Conservation (phyloP, 2,797 vertebrate genomes). For the Peromyscus nudipes region DNA sequence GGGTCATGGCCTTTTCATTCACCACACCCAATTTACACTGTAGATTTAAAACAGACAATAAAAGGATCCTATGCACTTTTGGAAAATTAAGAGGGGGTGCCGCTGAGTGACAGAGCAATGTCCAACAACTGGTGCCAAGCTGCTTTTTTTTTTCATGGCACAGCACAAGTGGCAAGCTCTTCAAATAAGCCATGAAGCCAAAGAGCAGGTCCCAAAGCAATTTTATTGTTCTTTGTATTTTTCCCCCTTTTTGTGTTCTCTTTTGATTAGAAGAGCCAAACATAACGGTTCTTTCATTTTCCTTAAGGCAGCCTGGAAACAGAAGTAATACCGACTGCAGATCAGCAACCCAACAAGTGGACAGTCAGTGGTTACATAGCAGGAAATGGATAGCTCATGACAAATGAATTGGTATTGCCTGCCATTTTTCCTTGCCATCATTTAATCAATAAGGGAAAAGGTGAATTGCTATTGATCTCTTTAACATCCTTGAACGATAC, state of each 20-base stretch:
- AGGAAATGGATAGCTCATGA: conserved; percentile 72
- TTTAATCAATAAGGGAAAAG: conserved; percentile 87
- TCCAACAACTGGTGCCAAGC: background rate
- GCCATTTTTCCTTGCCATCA: conserved; percentile 80
- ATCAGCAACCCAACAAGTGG: background rate
- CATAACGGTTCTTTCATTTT: conserved; percentile 21
- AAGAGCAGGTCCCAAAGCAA: background rate
- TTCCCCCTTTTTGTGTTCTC: background rate
- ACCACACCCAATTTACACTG: conserved; percentile 7
- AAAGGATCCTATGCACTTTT: conserved; percentile 35
- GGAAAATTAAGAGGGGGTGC: background rate
- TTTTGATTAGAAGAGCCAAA: conserved; percentile 49
- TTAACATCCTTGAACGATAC: conserved; percentile 76
- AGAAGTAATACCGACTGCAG: background rate
- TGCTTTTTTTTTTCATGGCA: background rate
- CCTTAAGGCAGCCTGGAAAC: background rate
- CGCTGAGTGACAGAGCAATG: background rate
- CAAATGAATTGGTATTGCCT: conserved; percentile 75
- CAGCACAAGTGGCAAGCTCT: background rate
- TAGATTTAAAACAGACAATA: conserved; percentile 5
- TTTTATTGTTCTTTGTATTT: conserved; percentile 37
- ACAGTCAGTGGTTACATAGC: conserved; percentile 28
- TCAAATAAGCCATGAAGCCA: conserved; percentile 4
- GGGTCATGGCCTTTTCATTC: conserved; percentile 7
- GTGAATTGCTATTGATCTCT: conserved; percentile 86